Evolutionary conservation across 2,797 vertebrate species (phyloP), one percentile per base, ranked within the genome.

Genomic region (Loris lydekkerianus): DNA sequence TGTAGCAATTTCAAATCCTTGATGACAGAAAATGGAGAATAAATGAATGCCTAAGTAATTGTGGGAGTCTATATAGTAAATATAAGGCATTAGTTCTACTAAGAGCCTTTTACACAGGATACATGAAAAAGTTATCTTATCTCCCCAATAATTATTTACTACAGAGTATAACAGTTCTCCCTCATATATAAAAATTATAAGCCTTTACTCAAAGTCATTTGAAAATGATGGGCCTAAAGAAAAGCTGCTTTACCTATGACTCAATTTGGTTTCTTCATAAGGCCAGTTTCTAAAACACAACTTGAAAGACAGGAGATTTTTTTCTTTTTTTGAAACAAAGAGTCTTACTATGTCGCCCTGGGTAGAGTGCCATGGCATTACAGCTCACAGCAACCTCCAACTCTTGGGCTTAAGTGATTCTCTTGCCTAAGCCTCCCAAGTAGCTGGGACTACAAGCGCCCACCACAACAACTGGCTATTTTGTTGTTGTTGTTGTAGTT

Each of bases 101-200:
- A 86, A 96, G 53, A 91, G 73, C 40, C 46, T 92, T 95, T 95
- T 93, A 90, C 96, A 95, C 90, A 37, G 78, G 58, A 61, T 76
- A 85, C 88, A 92, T 76, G 70, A 93, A 97, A 97, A 94, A 95
- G 37, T 90, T 96, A 89, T 89, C 75, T 93, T 86, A 67, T 92
- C 69, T 96, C 34, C 56, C 43, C 77, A 95, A 29, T 96, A 97
- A 97, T 95, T 96, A 97, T 13, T 89, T 75, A 84, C 78, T 95
- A 77, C 67, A 37, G 91, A 81, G 43, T 88, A 91, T 94, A 95
- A 96, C 49, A 96, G 77, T 80, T 77, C 60, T 96, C 78, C 83
- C 78, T 95, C 65, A 53, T 89, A 95, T 80, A 94, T 92, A 94
- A 96, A 96, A 95, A 92, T 86, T 92, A 76, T 34, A 96, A 97